Evolutionary conservation across 2,888 invertebrate genomes (phyloP), one percentile per base, ranked within the genome.

Genomic region (Drosophila tanythrix): DNA sequence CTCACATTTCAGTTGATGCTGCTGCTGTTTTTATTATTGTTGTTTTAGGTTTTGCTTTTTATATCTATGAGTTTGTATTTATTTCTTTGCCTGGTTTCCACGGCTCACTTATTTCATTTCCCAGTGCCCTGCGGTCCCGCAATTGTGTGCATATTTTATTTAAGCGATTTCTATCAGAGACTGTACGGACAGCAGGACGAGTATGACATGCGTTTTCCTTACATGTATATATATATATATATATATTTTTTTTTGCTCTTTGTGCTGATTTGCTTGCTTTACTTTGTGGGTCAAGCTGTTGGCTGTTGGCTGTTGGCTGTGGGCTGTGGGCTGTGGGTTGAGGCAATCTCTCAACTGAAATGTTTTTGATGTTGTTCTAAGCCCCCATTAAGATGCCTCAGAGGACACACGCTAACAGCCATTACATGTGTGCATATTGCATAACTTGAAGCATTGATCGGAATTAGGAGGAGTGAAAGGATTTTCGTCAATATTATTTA

Each of bases 101-200:
- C 82, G 82, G 88, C 85, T 83, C 88, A 83, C 85, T 88, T 83
- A 85, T 79, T 82, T 84, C 79, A 88, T 79, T 83, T 82, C 56
- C 76, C 81, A 63, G 58, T 66, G 67, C 71, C 60, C 74, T 89
- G 89, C 73, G 84, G 84, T 69, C 70, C 72, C 70, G 67, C 77
- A 69, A 87, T 87, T 89, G 84, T 84, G 84, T 83, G 71, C 83
- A 76, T 82, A 85, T 85, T 85, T 82, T 82, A 81, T 82, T 84
- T 74, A 71, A 83, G 55, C 75, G 71, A 71, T 71, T 73, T 66
- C 52, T 62, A 64, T 35, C 53, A n/a, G 46, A 67, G 36, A 55
- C 36, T 33, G 56, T 27, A 52, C 53, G 27, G 21, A 67, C 58
- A 66, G 53, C 50, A 74, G 75, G 71, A 74, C 65, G 71, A 74